Evolutionary conservation across 1,140 invertebrate species (phyloP).

Genomic region (Maconellicoccus hirsutus): DNA sequence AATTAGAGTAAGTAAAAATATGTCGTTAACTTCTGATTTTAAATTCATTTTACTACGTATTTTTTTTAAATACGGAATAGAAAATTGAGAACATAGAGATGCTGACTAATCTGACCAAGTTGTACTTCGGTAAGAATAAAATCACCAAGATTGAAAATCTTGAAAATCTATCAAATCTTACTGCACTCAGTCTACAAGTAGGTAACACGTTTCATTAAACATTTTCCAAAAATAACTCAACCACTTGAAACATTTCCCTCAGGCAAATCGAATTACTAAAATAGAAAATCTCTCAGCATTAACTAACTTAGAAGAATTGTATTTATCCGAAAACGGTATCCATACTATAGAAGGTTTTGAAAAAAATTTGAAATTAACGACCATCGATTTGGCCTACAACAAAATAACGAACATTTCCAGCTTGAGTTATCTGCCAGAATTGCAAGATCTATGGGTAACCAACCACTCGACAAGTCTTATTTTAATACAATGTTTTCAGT

Average conservation of each 20-base stretch:
- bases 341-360: slow-evolving; percentile 58
- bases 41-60: background rate
- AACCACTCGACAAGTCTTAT: slow-evolving; percentile 28
- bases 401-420: slow-evolving; percentile 71
- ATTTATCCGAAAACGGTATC: slow-evolving; percentile 90
- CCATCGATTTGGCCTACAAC: slow-evolving; percentile 84
- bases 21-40: background rate
- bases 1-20: slow-evolving; percentile 67
- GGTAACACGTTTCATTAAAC: background rate
- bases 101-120: slow-evolving; percentile 55
- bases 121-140: slow-evolving; percentile 95
- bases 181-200: slow-evolving; percentile 73
- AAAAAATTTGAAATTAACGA: slow-evolving; percentile 57
- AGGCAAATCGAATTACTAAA: slow-evolving; percentile 73
- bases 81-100: slow-evolving; percentile 74
- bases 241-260: slow-evolving; percentile 27
- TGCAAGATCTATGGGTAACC: slow-evolving; percentile 94
- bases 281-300: slow-evolving; percentile 75
- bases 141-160: slow-evolving; percentile 81
- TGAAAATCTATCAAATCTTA: slow-evolving; percentile 59
- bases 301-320: slow-evolving; percentile 70
- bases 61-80: slow-evolving; percentile 40
- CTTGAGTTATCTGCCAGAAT: slow-evolving; percentile 54
- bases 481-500: background rate
- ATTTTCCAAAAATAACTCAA: slow-evolving; percentile 24